Evolutionary conservation across 2,113 vertebrate genomes (phyloP), one percentile per base, ranked within the genome.

Genomic region (Catharus fuscescens): DNA sequence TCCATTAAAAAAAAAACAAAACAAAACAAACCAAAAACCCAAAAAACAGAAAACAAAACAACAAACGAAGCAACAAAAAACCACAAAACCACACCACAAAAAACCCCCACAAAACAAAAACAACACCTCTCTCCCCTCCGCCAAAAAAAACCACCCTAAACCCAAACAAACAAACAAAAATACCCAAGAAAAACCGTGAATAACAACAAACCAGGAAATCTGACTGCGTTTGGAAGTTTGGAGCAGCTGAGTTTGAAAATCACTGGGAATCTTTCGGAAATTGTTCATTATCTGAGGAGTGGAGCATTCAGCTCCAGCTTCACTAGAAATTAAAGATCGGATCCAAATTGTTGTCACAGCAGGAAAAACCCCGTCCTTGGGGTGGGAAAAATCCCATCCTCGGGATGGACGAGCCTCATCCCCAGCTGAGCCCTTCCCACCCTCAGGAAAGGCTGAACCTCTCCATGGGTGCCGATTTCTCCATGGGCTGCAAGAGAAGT

Each of bases 391-490:
- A 17, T 29, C 66, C 15, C 4, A 3, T 70, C 26, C 31, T n/a
- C 12, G 8, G 8, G 18, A 3, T 1, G 28, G 48, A 25, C 8
- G 53, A 14, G 29, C 8, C 32, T 29, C 40, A 3, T 8, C 1
- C 29, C 11, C 70, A 14, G 12, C 18, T 2, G 45, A 73, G 14
- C 16, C 16, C 14, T 9, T 45, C 34, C 29, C 40, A 29, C 12
- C 36, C 44, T 18, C 29, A 4, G 78, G 31, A 52, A 0, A 2
- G 44, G 42, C 32, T 12, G 8, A 62, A 5, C 34, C 26, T 60
- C 52, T 5, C 48, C 20, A 7, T 5, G 29, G 48, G 8, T 11
- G 15, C 18, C 1, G 0, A 5, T 42, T 8, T 6, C 50, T 34
- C 24, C 29, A 2, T 2, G 31, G n/a, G 36, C 4, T 61, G 36